Conservation (phyloP, 1,140 invertebrate species). For the Apis mellifera region DNA sequence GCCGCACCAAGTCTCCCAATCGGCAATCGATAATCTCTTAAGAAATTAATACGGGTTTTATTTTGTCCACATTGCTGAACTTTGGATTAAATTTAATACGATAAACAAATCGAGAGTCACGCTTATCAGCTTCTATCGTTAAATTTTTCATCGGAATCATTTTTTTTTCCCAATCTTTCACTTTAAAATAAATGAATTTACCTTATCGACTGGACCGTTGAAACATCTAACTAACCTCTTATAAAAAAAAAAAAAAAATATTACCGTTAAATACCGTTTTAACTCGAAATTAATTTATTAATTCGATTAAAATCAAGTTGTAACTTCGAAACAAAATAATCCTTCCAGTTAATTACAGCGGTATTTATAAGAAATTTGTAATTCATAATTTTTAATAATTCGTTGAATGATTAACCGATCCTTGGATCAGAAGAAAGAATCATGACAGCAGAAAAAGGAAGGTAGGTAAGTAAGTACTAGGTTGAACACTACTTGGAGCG, state of each 20-base stretch:
- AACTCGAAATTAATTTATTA: neutral
- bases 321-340: neutral
- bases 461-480: slow-evolving; percentile 45
- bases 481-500: slow-evolving; percentile 63
- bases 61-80: slow-evolving; percentile 23
- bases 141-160: neutral
- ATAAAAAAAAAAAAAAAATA: neutral
- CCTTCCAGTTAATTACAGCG: no score
- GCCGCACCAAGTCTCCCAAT: neutral
- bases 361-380: neutral
- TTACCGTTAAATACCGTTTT: neutral
- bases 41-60: slow-evolving; percentile 39
- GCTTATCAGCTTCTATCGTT: no score
- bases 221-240: neutral
- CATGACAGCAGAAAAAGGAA: neutral
- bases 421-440: slow-evolving; percentile 1
- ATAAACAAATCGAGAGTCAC: slow-evolving; percentile 10
- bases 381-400: neutral
- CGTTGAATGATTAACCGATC: neutral
- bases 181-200: neutral
- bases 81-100: neutral
- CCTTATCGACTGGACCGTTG: neutral
- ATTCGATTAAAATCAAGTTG: neutral
- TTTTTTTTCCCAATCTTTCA: no score
- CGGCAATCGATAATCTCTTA: slow-evolving; percentile 46